Evolutionary conservation across 2,113 vertebrate genomes (phyloP), one percentile per base, ranked within the genome.

Genomic region (Guaruba guarouba): DNA sequence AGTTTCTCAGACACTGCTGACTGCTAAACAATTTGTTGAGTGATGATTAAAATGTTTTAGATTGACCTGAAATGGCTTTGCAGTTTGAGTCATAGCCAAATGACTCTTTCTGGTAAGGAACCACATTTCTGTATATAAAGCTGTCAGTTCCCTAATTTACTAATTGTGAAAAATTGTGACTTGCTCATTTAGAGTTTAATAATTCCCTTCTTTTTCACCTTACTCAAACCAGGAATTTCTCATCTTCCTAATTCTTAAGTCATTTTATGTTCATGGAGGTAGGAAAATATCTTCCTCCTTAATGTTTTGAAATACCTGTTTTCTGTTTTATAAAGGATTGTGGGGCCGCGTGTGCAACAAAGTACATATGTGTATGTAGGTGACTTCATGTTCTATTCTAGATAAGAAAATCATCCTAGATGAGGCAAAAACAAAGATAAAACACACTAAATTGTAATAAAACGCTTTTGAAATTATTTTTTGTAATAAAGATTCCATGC

Each of bases 31-130:
- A 33, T 90, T 86, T 82, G 41, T 35, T 94, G 90, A 90, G 59
- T 93, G 71, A 70, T 92, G 64, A 95, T 88, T 94, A 92, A 94
- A 93, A 93, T 54, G 46, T 67, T 95, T 94, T 95, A 37, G 51
- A 92, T 86, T 96, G 80, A 93, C 88, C 80, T 92, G 75, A 94
- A 81, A 88, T 63, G n/a, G 54, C 49, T 88, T 88, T 70, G 46
- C 59, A 74, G 62, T 90, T 96, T 93, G 68, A 93, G 27, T 43
- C 39, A 73, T 59, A 63, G 46, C 28, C 90, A 90, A 92, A 78
- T 19, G 55, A 74, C 15, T 55, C 15, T 57, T 79, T 88, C 37
- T 86, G 63, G 81, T 81, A 75, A 59, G 61, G 33, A 83, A 49
- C 6, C 25, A 16, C 37, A 24, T 77, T 81, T 83, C 25, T 48